Base-by-base conservation (phyloP, 2,888 invertebrate species). In the Acrocyrtus sp. region DNA sequence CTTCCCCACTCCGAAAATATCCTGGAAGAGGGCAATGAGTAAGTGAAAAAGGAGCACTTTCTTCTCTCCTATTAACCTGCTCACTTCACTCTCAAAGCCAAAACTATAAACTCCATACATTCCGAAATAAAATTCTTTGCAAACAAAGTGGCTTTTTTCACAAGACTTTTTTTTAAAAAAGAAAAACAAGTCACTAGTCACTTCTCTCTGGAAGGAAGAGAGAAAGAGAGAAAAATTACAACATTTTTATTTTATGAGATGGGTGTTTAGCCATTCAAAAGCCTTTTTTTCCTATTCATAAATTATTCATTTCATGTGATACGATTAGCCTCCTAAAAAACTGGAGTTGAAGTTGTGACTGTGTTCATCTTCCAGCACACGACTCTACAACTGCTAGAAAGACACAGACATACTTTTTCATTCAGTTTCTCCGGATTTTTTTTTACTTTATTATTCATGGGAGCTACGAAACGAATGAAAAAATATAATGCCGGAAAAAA, bases 11-110 rank as follows among this genome's bases (percentile, higher is more conserved):
- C 85, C 85, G 2, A 79, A 74, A n/a, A 80, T 85, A 21, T 82
- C 81, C n/a, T 85, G 85, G 86, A 83, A 82, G 45, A 84, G 84
- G 78, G 82, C 83, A 21, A 80, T 80, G 76, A 85, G 85, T 85
- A 81, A 76, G 82, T 53, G 12, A 43, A 58, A n/a, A n/a, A n/a
- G n/a, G n/a, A n/a, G n/a, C n/a, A n/a, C n/a, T n/a, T 43, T 15
- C 21, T 50, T 60, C 19, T 43, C 10, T 26, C 12, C 12, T 34
- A 34, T 34, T 34, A 34, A 34, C 34, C 34, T 34, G 34, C 34
- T n/a, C n/a, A n/a, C 34, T 34, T 34, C 34, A 5, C 12, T 34
- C 34, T 34, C 12, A 34, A n/a, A n/a, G n/a, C n/a, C n/a, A n/a
- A n/a, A n/a, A n/a, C n/a, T n/a, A n/a, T n/a, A n/a, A n/a, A n/a